Base-by-base conservation (phyloP, 2,113 vertebrate species). In the Columba livia region DNA sequence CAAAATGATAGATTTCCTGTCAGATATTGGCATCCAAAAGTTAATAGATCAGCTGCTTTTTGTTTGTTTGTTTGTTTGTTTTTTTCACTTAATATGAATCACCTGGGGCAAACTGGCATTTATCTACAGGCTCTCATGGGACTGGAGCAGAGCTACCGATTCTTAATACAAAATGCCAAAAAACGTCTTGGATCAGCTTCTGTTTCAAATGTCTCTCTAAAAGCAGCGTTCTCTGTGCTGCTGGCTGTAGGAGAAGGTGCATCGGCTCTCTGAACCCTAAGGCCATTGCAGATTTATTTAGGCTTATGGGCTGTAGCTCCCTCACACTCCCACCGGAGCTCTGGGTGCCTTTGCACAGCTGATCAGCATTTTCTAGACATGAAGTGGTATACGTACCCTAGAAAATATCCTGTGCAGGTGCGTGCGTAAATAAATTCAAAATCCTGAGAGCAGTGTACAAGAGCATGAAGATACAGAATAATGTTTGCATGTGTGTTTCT, bases 1-100 rank as follows among this genome's bases (percentile, higher is more conserved):
- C 62, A 32, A 56, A 48, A 77, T 82, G 81, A 97, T 93, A 74
- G 66, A 86, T 91, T 93, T 95, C 18, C 86, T 95, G 84, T 82
- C 75, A 54, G 38, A 48, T 92, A 64, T 51, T 58, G 23, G 31
- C 66, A 91, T 88, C 42, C 44, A 78, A 44, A 74, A 85, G 32
- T 85, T 73, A 71, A 66, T 44, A 44, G 42, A 44, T 17, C 16
- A 44, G 42, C 17, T 42, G 40, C 15, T 42, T 42, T 42, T 42
- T 42, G 13, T 42, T 42, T 42, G 42, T 42, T 42, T 42, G 40
- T 42, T 42, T 42, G 42, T 44, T 44, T 44, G 15, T 44, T 44
- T 44, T 44, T 17, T 44, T 54, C 15, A 64, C 53, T 26, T 89
- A 40, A 44, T 53, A 44, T 73, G 75, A 86, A 88, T 83, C 18